phyloP scores from a whole-genome alignment of 2,113 vertebrate genomes.

The Rattus rattus region DNA sequence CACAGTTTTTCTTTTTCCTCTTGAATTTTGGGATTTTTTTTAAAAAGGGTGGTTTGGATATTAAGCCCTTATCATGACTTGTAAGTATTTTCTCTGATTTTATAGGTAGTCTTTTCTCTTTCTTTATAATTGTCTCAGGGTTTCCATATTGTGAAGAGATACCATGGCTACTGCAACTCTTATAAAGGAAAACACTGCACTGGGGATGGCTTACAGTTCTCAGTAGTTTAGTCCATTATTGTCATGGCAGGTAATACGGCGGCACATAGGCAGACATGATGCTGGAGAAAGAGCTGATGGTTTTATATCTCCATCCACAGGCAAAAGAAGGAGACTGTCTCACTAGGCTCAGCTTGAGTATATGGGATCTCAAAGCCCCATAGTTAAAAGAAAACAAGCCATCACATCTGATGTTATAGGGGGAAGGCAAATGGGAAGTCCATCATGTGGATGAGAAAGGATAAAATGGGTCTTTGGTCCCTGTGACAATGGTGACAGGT shows the following conservation, averaged over 20 bases:
- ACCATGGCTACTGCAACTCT: background rate
- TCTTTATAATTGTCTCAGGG: background rate
- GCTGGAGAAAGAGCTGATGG: background rate
- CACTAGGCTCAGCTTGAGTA: background rate
- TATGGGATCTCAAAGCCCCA: background rate
- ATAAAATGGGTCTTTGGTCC: background rate
- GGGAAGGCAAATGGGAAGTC: background rate
- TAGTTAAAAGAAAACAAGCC: background rate
- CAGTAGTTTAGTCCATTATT: background rate
- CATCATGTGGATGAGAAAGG: background rate
- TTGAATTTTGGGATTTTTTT: conserved; percentile 24
- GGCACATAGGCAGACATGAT: background rate
- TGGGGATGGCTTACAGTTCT: background rate
- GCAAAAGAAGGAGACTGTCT: background rate
- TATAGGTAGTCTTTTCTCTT: background rate
- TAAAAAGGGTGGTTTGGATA: background rate
- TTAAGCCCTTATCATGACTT: background rate
- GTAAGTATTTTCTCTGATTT: background rate
- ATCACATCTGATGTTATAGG: background rate
- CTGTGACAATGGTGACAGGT: background rate
- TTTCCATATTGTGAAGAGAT: background rate
- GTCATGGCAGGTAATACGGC: background rate
- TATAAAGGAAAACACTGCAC: background rate
- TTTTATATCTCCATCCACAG: background rate
- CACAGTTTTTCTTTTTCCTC: background rate